Base-by-base conservation (phyloP, 2,797 vertebrate genomes). In the Sebastes itinus region DNA sequence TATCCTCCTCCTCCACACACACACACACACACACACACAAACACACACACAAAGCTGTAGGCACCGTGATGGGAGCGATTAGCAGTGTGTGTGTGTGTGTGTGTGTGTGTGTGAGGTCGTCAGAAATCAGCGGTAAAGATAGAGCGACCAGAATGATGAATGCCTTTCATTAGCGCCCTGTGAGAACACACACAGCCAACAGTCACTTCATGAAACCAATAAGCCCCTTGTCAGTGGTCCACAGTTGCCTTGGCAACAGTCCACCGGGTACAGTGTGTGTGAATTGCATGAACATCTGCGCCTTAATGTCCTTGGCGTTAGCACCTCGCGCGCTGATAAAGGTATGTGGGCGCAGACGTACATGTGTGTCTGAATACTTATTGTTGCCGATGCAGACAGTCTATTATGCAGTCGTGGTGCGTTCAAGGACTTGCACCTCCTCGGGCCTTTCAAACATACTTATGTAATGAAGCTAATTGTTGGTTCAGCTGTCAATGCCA, bases 171-270 rank as follows among this genome's bases (percentile, higher is more conserved):
- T 94, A 94, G 88, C 54, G 14, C 75, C 68, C 75, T 49, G 80
- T 79, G 69, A 81, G 75, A 82, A 79, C 80, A 81, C 69, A 72
- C 82, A 58, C 63, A 69, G 85, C 96, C 96, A 96, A 49, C 88
- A 97, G 96, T 97, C 75, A 92, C 94, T 97, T 97, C 96, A 96
- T 97, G 96, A 97, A 97, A 96, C 96, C 96, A 97, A 96, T 97
- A 96, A 97, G 96, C 93, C 82, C 65, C 94, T 2, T 93, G 77
- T 97, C 95, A 96, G 97, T 97, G 97, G 97, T 98, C 97, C 96
- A 93, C 86, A 0, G 97, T 99, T 98, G 94, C 97, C 97, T 95
- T 97, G 96, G 97, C 97, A 98, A 98, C 97, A 1, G 95, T 96
- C 96, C 96, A 96, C 94, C 94, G 97, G 96, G 94, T 96, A 96